These are phyloP conservation scores for silkworm (Bombyx mori) DNA, from an alignment of 1,140 invertebrate species.

Conservation along the genomic window DNA sequence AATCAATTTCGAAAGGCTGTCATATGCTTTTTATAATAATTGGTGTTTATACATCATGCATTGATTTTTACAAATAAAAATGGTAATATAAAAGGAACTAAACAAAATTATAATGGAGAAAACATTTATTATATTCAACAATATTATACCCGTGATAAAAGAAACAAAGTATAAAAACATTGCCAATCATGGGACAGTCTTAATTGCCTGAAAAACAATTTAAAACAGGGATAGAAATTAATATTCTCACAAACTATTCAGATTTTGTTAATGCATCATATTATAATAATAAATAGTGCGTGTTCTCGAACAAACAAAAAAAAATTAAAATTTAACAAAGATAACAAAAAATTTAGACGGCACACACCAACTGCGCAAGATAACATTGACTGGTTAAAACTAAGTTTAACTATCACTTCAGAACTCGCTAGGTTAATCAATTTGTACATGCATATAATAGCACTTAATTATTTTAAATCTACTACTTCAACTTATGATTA, in stretches of 20 bases:
- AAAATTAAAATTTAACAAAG: constrained; percentile 59
- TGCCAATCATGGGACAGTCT: constrained; percentile 44
- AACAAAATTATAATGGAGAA: constrained; percentile 53
- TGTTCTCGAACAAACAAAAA: constrained; percentile 42
- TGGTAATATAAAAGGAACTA: constrained; percentile 42
- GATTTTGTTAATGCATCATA: no score
- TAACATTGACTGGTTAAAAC: constrained; percentile 26
- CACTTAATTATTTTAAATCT: constrained; percentile 47
- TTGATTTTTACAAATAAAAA: constrained; percentile 14
- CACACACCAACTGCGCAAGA: constrained; percentile 34
- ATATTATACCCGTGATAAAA: constrained; percentile 52
- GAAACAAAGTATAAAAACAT: constrained; percentile 47
- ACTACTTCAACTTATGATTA: constrained; percentile 39
- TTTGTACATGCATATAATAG: constrained; percentile 62
- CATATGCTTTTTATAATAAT: constrained; percentile 2
- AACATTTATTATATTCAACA: constrained; percentile 47
- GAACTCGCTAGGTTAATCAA: constrained; percentile 51
- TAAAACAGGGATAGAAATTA: constrained; percentile 16
- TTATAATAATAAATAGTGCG: no score
- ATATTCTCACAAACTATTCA: no score
- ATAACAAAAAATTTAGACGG: constrained; percentile 52
- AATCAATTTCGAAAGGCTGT: no score
- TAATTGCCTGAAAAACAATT: no score
- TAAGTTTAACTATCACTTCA: constrained; percentile 46
- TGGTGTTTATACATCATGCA: constrained; percentile 15